A percentile compares a stretch with the other conserved stretches of the same genome.
phyloP scores from a whole-genome alignment of 2,113 vertebrate genomes.

The Lepus timidus region DNA sequence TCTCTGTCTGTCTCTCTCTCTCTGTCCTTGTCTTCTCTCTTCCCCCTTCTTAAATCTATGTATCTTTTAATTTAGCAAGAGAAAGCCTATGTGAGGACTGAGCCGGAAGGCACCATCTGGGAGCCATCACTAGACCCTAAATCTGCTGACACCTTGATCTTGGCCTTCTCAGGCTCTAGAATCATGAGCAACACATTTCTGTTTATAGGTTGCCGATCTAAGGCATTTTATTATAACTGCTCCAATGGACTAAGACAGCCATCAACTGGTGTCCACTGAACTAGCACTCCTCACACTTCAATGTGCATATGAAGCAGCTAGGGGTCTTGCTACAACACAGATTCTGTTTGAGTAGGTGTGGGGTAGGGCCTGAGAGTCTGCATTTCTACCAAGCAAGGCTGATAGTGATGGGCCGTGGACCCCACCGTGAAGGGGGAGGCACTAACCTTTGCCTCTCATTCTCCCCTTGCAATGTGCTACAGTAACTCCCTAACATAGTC shows the following conservation, averaged over 20 bases:
- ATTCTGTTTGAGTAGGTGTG: neutral
- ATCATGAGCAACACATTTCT: neutral
- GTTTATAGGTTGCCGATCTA: neutral
- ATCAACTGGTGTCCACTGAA: neutral
- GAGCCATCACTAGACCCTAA: neutral
- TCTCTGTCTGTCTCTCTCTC: too few relatives aligned
- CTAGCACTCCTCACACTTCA: neutral
- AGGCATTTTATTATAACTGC: neutral
- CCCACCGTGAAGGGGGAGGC: neutral
- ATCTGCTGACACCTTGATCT: neutral
- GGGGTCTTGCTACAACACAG: neutral
- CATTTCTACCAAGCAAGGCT: slow-evolving; percentile 21
- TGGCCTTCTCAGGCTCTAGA: neutral
- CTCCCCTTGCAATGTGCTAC: neutral
- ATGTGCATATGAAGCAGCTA: neutral
- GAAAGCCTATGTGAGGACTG: neutral
- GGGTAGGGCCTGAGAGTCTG: neutral
- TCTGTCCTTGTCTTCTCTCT: too few relatives aligned
- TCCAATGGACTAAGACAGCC: neutral
- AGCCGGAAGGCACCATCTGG: neutral
- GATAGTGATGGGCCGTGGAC: neutral
- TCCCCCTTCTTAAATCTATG: too few relatives aligned
- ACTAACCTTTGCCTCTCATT: neutral
- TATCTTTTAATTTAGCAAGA: too few relatives aligned
- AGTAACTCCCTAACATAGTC: neutral